phyloP scores from a whole-genome alignment of 2,113 vertebrate genomes.

The Copsychus sechellarum region DNA sequence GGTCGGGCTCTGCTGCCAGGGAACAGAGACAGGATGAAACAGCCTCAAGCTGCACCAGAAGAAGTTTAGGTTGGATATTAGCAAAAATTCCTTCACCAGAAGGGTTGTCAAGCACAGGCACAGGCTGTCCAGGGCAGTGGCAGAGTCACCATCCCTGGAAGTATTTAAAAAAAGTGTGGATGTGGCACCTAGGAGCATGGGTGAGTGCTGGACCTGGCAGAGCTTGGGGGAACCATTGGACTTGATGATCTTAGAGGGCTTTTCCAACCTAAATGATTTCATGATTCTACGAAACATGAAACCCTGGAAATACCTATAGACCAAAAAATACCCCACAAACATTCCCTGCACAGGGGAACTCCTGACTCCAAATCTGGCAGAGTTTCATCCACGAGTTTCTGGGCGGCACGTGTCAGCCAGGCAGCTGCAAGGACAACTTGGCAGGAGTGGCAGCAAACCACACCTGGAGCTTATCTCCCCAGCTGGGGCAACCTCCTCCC shows the following conservation, averaged over 20 bases:
- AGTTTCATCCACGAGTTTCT: not conserved
- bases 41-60: not conserved
- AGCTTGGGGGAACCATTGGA: not conserved
- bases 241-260: not conserved
- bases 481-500: slow-evolving; percentile 27
- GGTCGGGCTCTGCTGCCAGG: not conserved
- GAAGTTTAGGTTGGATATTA: not conserved
- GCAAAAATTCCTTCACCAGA: not conserved
- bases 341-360: not conserved
- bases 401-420: not conserved
- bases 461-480: not conserved
- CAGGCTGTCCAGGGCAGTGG: not conserved
- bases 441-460: not conserved
- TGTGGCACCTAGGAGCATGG: not conserved
- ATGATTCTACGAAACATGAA: not conserved
- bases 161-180: not conserved
- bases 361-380: not conserved
- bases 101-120: not conserved
- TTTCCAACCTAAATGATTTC: not conserved
- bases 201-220: not conserved
- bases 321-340: not conserved
- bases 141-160: not conserved
- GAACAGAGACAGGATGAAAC: not conserved
- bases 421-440: not conserved
- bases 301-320: not conserved